phyloP scores from a whole-genome alignment of 2,797 vertebrate genomes.

The Dermochelys coriacea region DNA sequence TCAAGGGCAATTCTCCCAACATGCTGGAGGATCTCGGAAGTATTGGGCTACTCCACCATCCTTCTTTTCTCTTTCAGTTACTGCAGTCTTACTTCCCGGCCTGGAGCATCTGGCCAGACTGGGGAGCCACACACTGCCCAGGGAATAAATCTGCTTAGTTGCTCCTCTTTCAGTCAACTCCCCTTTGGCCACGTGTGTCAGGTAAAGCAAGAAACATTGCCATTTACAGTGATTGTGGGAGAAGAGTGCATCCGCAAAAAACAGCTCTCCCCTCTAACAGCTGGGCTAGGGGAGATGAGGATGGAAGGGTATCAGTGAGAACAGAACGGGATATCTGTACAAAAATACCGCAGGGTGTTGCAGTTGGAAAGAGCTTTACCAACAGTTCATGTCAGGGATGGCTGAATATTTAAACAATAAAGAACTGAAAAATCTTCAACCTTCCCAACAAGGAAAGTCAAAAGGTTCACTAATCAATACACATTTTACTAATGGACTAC shows the following conservation, averaged over 20 bases:
- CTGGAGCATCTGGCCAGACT: no score
- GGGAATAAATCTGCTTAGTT: no score
- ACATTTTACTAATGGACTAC: conserved; percentile 38
- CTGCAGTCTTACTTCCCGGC: background rate
- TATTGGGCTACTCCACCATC: background rate
- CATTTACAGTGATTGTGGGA: background rate
- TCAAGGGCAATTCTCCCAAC: background rate
- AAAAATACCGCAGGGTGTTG: background rate
- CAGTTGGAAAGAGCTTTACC: background rate
- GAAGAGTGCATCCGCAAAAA: background rate
- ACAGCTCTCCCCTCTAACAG: background rate
- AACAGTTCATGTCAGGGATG: background rate
- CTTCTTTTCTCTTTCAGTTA: background rate
- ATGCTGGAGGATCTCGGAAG: background rate
- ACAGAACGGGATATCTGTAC: no score
- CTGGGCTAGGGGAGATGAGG: background rate
- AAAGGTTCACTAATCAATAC: conserved; percentile 10
- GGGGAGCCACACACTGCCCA: background rate
- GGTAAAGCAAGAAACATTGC: background rate
- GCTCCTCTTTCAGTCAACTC: background rate
- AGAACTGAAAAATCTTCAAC: background rate
- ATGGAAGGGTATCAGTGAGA: background rate
- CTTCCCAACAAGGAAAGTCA: conserved; percentile 19
- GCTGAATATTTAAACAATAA: background rate
- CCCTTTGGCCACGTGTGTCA: background rate